Base-by-base conservation (phyloP, 35 echinoderm and acorn worm species). In the Lytechinus variegatus region DNA sequence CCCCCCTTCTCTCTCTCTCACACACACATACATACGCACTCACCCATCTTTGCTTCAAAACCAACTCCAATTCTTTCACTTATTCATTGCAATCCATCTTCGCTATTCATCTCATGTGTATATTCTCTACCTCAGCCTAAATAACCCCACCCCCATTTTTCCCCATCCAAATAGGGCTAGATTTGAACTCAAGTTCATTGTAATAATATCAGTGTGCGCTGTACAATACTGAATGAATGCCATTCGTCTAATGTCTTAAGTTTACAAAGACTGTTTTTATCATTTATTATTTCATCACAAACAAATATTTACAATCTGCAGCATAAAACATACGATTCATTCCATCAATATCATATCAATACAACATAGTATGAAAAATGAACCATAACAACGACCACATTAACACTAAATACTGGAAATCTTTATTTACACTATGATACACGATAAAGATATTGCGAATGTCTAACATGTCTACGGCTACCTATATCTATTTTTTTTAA, bases 291-390 rank as follows among this genome's bases (percentile, higher is more conserved):
- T 56, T 94, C 54, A 57, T 94, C 54, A 56, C 57, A 94, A 94
- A 94, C 19, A 94, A 94, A 94, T 56, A 94, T 61, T 16, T 94
- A 56, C 92, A 27, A 52, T 94, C 57, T 94, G 54, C 92, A 94
- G 57, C 57, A 55, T 61, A 24, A 52, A 29, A 56, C 92, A 53
- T 52, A 94, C 92, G n/a, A 16, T 52, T 14, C 10, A 53, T 91
- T 53, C 52, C 27, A 10, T 28, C 28, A 53, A 28, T 21, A 89
- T 44, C 33, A 44, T 44, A 44, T 44, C 33, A 44, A 44, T 28
- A 3, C 13, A 53, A 4, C 87, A 14, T 27, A 54, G 14, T 14
- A 51, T 52, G 66, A 24, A 24, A 58, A 79, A 79, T 7, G 33
- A 14, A 79, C 66, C 19, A 79, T 79, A 16, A 79, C 7, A 16